Evolutionary conservation across 2,888 invertebrate species (phyloP).

Genomic region (Troglohyphantes excavatus): DNA sequence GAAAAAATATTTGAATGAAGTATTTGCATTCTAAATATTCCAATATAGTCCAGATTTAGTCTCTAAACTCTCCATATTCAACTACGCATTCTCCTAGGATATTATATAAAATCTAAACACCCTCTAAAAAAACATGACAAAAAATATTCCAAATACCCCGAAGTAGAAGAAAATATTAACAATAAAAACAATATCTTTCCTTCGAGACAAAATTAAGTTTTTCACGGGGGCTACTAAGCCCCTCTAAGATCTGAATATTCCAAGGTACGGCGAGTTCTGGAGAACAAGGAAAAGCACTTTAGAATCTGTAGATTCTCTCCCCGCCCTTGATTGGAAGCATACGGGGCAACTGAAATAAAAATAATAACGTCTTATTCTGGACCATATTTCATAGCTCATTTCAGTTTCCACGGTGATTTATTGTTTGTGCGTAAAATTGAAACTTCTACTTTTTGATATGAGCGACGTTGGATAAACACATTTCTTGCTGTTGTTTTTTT

Average conservation of each 20-base stretch:
- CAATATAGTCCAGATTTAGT: too few relatives aligned
- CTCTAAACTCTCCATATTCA: too few relatives aligned
- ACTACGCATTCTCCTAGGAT: too few relatives aligned
- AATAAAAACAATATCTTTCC: slow-evolving; percentile 52
- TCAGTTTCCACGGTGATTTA: slow-evolving; percentile 68
- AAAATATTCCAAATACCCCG: neutral
- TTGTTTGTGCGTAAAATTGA: slow-evolving; percentile 70
- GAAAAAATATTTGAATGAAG: too few relatives aligned
- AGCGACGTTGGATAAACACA: slow-evolving; percentile 39
- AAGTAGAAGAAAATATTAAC: slow-evolving; percentile 50
- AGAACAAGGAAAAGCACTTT: slow-evolving; percentile 73
- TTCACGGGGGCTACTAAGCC: neutral
- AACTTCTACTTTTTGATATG: slow-evolving; percentile 72
- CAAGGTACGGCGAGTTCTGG: neutral
- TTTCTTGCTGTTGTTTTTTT: slow-evolving; percentile 31
- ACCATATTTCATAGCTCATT: slow-evolving; percentile 75
- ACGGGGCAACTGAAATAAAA: slow-evolving; percentile 42
- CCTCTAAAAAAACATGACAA: neutral
- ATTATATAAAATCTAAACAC: too few relatives aligned
- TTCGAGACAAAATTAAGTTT: slow-evolving; percentile 61
- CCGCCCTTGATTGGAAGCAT: slow-evolving; percentile 50
- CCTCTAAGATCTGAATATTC: slow-evolving; percentile 54
- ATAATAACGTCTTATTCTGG: slow-evolving; percentile 46
- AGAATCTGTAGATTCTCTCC: slow-evolving; percentile 51
- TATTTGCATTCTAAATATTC: too few relatives aligned